Evolutionary conservation across 2,797 vertebrate genomes (phyloP), one percentile per base, ranked within the genome.

Genomic region (Phoxinus dragarum): DNA sequence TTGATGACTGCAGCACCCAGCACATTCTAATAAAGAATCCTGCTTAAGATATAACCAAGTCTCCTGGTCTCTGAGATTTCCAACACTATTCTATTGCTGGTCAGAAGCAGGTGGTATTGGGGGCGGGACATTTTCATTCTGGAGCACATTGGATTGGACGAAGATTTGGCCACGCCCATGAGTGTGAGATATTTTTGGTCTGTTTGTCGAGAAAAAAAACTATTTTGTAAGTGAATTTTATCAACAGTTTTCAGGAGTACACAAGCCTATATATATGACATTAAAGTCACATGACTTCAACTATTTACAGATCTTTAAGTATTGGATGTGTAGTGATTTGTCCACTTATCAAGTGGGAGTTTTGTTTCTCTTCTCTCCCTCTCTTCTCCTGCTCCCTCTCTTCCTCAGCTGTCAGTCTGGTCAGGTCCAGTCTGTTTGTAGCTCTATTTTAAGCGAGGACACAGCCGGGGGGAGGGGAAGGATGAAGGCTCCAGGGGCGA

Each of bases 361-460:
- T 17, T 72, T 0, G 66, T 81, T 54, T 49, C 21, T 82, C 16
- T 23, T 69, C 49, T 80, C 52, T 56, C 31, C n/a, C 69, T 74
- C 56, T 69, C 64, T 75, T 66, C 69, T 84, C n/a, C 14, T 16
- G 16, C 59, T 80, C 80, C 74, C 49, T 27, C 76, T 68, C n/a
- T 83, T 73, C 78, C 86, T 82, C 84, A 74, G 72, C 82, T 86
- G 79, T 88, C 84, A 69, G 86, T 88, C 79, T 82, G 67, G 61
- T 91, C 88, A 83, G 86, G 86, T 87, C 88, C 83, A 90, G 88
- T 87, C 85, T 87, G 87, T 77, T 82, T 89, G 89, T 77, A 82
- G 88, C 87, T 92, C 85, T 88, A 87, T 88, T 88, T 89, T 85
- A 88, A 88, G 85, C 80, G 71, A 44, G 76, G 82, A 59, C 72